Evolutionary conservation across 1,140 invertebrate species (phyloP), one percentile per base, ranked within the genome.

Genomic region (Trichonephila clavipes): DNA sequence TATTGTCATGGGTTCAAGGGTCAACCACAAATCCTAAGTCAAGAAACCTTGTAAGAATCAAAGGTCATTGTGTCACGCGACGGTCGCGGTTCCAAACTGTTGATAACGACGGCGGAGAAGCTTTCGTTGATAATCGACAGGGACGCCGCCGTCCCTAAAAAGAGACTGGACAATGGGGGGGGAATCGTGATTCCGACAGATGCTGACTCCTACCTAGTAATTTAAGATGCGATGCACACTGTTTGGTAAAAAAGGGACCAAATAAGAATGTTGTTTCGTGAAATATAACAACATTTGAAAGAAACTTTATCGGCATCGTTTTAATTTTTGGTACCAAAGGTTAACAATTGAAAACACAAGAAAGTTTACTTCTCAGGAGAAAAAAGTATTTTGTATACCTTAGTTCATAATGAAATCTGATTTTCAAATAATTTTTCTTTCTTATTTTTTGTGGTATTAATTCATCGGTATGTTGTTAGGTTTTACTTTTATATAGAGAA

Each of bases 1-100:
- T 64, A n/a, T 61, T 87, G 59, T 40, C 12, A 21, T 18, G 28
- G 61, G 85, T 44, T 87, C 85, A 87, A 87, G 28, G 85, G 85
- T 87, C 83, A 51, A 16, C 44, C 44, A 59, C 85, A 64, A 87
- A 87, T 59, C 19, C 34, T 7, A 19, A 64, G 82, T 83, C 40
- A 59, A 77, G 18, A 19, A 0, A 14, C 18, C 34, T 16, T 21
- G 82, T 18, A 69, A 40, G 28, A 77, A 40, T 40, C 0, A 34
- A 58, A n/a, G 82, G 82, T 51, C 19, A 51, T 58, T 12, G 18
- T 83, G 44, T 85, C 82, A 85, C 82, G 58, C 82, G 58, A 85
- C 82, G 44, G 82, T 85, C 82, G 21, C 5, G 82, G n/a, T 51
- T 59, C 14, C 14, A 24, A 44, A 58, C 58, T 51, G 21, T 77